Base-by-base conservation (phyloP, 2,113 vertebrate species). In the Pelodiscus sinensis region DNA sequence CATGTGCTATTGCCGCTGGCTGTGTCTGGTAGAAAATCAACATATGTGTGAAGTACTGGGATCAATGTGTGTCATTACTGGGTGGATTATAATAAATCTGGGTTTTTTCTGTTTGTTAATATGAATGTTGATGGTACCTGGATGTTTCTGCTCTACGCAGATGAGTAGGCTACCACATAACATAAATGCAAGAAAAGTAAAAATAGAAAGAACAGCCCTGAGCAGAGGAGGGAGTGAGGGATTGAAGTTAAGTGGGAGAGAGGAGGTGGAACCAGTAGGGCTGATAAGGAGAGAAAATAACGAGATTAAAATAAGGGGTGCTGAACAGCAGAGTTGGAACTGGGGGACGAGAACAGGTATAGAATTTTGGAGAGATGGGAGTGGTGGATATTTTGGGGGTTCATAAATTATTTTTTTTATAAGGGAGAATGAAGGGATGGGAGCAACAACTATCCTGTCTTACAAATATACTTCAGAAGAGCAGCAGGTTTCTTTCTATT, bases 241-340 rank as follows among this genome's bases (percentile, higher is more conserved):
- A n/a, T 9, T 18, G 31, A n/a, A 68, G 65, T n/a, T 68, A 24
- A 58, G 57, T 58, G 8, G 0, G 0, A 29, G 12, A 4, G 2
- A 0, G 9, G 11, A 52, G 9, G 4, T 68, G 31, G 1, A 73
- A 15, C 10, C 44, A n/a, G 25, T 1, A 4, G 9, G 16, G 52
- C 31, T 18, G 22, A 62, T 10, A 27, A 22, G 80, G 0, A 3
- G 31, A 1, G 55, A 52, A 84, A 89, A 92, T 86, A 16, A 29
- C 60, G 19, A 9, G 2, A 44, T 35, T 4, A 77, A 13, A 11
- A 52, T 35, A 10, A 87, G n/a, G 84, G 35, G 19, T 44, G 50
- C 38, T 58, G 21, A 60, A 9, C 84, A 81, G n/a, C 52, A 38
- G 52, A 81, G 13, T 38, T 11, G 21, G 13, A 14, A 4, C 11